These are phyloP conservation scores for Hydroisotoma schaefferi DNA, from an alignment of 2,888 invertebrate genomes.

Conservation along the genomic window DNA sequence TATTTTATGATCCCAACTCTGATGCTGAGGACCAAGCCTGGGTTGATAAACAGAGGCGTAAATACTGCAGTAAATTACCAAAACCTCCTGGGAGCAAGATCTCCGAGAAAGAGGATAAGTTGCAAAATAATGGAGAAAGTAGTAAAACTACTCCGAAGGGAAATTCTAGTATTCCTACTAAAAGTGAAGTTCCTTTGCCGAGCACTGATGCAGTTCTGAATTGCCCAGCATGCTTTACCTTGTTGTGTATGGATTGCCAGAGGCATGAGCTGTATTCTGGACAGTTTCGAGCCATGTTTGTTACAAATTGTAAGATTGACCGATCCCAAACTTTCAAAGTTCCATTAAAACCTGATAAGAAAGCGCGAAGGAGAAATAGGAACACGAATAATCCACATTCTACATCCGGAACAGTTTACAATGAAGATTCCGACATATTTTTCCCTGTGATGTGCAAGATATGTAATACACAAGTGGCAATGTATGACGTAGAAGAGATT, in stretches of 20 bases:
- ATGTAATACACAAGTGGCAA: conserved; percentile 58
- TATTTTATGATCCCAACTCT: conserved; percentile 58
- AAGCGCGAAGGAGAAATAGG: conserved; percentile 41
- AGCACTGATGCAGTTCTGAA: conserved; percentile 59
- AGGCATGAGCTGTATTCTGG: conserved; percentile 57
- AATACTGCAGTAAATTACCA: conserved; percentile 45
- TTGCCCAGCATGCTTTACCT: conserved; percentile 60
- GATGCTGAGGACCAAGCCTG: conserved; percentile 59
- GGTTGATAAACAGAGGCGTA: conserved; percentile 54
- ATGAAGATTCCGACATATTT: conserved; percentile 51
- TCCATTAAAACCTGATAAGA: conserved; percentile 49
- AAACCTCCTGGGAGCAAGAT: too few species aligned
- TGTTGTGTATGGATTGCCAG: conserved; percentile 60
- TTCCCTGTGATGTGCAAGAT: conserved; percentile 57
- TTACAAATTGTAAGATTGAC: conserved; percentile 57
- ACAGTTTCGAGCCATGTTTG: conserved; percentile 63
- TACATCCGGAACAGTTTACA: not conserved
- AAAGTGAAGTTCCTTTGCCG: conserved; percentile 49
- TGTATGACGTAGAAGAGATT: conserved; percentile 59
- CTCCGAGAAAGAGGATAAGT: not conserved
- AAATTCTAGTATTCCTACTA: conserved; percentile 6
- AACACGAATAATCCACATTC: conserved; percentile 16
- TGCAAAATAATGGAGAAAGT: not conserved
- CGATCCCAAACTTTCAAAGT: conserved; percentile 50
- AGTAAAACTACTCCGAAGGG: not conserved